Conservation (phyloP, 2,888 invertebrate species). For the Oscheius sp. region DNA sequence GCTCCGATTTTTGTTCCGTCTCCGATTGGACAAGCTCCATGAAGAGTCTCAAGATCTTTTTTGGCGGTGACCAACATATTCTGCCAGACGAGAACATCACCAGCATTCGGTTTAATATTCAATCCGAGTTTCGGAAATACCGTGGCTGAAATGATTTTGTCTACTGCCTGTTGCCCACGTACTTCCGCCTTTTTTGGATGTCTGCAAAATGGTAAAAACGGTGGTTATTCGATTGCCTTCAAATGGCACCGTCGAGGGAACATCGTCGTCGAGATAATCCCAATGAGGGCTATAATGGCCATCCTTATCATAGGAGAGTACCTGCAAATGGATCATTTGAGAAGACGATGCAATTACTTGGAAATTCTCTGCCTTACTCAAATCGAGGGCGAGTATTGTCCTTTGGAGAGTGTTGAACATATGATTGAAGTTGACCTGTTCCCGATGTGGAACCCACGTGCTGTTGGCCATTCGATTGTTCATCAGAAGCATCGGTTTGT, state of each 20-base stretch:
- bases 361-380: constrained; percentile 33
- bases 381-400: constrained; percentile 27
- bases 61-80: constrained; percentile 13
- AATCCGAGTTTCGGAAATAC: constrained; percentile 29
- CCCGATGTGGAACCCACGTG: constrained; percentile 30
- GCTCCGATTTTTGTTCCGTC: constrained; percentile 37
- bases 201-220: constrained; percentile 30
- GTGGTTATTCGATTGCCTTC: constrained; percentile 33
- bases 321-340: constrained; percentile 10
- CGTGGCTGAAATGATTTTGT: constrained; percentile 25
- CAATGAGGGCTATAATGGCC: constrained; percentile 38
- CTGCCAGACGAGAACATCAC: constrained; percentile 35
- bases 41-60: constrained; percentile 20
- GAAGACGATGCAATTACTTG: constrained; percentile 21
- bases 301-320: constrained; percentile 31
- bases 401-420: constrained; percentile 36
- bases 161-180: not conserved
- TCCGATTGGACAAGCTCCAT: constrained; percentile 36
- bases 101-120: constrained; percentile 26
- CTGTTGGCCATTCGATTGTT: constrained; percentile 29
- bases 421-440: constrained; percentile 13
- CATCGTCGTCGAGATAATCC: constrained; percentile 19
- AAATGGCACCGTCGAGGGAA: constrained; percentile 4
- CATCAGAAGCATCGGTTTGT: constrained; percentile 10
- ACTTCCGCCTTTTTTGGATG: constrained; percentile 37